A percentile compares a stretch with the other conserved stretches of the same genome.
These are phyloP conservation scores for Corythoichthys haematopterus DNA, from an alignment of 2,113 vertebrate genomes.

Conservation along the genomic window DNA sequence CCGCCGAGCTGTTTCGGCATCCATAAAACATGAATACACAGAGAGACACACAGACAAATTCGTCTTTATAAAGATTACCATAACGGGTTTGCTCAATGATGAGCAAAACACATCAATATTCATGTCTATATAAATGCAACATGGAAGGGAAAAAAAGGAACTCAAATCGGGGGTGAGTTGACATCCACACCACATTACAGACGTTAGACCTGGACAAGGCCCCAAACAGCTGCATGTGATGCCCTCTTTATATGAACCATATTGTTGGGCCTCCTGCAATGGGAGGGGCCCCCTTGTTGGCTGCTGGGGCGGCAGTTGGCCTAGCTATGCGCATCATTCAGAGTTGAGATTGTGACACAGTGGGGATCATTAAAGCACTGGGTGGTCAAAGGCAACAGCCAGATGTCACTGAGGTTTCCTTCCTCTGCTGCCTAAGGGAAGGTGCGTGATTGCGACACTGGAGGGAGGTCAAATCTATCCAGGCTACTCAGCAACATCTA, in stretches of 20 bases:
- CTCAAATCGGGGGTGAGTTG: neutral
- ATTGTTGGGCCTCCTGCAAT: constrained; percentile 4
- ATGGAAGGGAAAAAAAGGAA: neutral
- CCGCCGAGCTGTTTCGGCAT: too few species aligned
- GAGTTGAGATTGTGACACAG: constrained; percentile 81
- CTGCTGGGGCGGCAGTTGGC: constrained; percentile 61
- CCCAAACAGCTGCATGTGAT: constrained; percentile 11
- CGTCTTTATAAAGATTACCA: too few species aligned
- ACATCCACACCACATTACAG: constrained; percentile 4
- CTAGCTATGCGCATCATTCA: constrained; percentile 48
- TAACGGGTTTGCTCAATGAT: neutral
- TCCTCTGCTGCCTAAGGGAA: constrained; percentile 75
- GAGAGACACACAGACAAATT: too few species aligned
- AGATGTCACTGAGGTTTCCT: constrained; percentile 80
- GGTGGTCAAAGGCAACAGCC: constrained; percentile 77
- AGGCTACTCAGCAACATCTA: constrained; percentile 43
- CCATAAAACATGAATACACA: too few species aligned
- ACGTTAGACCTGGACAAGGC: constrained; percentile 1
- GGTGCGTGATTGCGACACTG: constrained; percentile 69
- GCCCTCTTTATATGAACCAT: neutral
- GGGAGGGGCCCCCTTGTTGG: constrained; percentile 20
- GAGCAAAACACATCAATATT: neutral
- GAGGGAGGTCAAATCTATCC: constrained; percentile 57
- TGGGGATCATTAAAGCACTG: constrained; percentile 68
- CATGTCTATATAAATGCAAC: neutral